Percentiles rank a stretch among this genome's conserved stretches.
These are phyloP conservation scores for Boulengeromyrus knoepffleri DNA, from an alignment of 2,113 vertebrate genomes.

Conservation along the genomic window DNA sequence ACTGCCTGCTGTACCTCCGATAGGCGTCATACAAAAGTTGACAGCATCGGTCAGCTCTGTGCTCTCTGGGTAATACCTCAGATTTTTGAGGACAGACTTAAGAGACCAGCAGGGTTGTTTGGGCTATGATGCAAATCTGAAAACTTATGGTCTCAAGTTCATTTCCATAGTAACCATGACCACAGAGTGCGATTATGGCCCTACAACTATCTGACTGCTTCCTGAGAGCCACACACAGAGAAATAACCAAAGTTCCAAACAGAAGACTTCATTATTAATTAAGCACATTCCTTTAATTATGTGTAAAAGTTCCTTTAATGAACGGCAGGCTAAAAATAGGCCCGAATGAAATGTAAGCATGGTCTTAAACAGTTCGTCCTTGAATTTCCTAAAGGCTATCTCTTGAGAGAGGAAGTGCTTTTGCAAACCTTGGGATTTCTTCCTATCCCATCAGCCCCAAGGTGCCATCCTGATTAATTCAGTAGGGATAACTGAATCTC, in stretches of 20 bases:
- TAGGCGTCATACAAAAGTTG: background rate
- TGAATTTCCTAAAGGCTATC: conserved; percentile 10
- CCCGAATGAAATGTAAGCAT: conserved; percentile 6
- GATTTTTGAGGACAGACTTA: background rate
- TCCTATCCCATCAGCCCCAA: background rate
- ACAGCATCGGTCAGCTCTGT: background rate
- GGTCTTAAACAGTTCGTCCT: background rate
- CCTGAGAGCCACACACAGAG: background rate
- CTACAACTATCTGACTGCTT: background rate
- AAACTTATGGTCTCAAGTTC: background rate
- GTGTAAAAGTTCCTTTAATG: conserved; percentile 20
- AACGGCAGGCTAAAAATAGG: conserved; percentile 14
- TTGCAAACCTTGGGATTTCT: background rate
- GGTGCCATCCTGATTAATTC: background rate
- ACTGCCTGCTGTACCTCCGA: background rate
- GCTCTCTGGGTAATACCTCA: background rate
- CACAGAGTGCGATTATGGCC: background rate
- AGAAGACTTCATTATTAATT: conserved; percentile 17
- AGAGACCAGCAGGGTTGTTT: background rate
- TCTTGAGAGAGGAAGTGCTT: background rate
- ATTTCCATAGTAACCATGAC: background rate
- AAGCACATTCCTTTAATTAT: conserved; percentile 16
- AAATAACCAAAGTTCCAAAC: background rate
- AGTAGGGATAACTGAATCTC: background rate
- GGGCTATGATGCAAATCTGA: background rate